Evolutionary conservation across 2,113 vertebrate species (phyloP).

Genomic region (Phylloscopus whistleri): DNA sequence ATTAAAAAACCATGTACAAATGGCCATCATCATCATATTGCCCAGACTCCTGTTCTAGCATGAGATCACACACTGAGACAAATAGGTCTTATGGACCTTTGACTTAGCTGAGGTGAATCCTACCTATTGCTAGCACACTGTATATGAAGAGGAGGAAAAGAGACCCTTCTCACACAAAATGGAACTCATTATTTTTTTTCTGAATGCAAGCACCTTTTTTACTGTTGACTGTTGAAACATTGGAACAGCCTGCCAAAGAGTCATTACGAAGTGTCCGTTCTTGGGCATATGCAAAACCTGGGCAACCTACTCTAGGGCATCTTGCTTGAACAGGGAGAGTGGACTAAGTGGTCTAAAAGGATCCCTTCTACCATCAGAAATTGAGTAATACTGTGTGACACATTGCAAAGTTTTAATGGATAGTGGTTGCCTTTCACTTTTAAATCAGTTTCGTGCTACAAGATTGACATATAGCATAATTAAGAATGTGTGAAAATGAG

Average conservation of each 20-base stretch:
- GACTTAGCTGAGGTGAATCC: not conserved
- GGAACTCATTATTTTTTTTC: not conserved
- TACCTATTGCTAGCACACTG: not conserved
- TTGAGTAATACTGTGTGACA: not conserved
- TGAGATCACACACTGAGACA: not conserved
- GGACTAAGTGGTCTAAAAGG: not conserved
- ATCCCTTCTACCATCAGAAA: not conserved
- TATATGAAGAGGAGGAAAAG: not conserved
- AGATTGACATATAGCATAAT: not conserved
- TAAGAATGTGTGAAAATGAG: not conserved
- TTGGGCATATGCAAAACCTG: not conserved
- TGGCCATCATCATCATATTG: not conserved
- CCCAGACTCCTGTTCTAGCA: not conserved
- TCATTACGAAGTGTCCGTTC: not conserved
- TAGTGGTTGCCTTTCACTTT: not conserved
- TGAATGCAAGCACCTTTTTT: not conserved
- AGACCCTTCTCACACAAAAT: not conserved
- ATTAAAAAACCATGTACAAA: not conserved
- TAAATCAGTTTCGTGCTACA: not conserved
- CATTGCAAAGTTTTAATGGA: not conserved
- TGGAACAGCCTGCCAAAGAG: not conserved
- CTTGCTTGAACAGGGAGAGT: not conserved
- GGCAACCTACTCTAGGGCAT: not conserved
- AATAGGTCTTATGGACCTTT: not conserved
- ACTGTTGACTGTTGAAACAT: not conserved